A percentile compares a stretch with the other conserved stretches of the same genome.
Conservation (phyloP, 2,888 invertebrate species). For the Frankliniella intonsa region DNA sequence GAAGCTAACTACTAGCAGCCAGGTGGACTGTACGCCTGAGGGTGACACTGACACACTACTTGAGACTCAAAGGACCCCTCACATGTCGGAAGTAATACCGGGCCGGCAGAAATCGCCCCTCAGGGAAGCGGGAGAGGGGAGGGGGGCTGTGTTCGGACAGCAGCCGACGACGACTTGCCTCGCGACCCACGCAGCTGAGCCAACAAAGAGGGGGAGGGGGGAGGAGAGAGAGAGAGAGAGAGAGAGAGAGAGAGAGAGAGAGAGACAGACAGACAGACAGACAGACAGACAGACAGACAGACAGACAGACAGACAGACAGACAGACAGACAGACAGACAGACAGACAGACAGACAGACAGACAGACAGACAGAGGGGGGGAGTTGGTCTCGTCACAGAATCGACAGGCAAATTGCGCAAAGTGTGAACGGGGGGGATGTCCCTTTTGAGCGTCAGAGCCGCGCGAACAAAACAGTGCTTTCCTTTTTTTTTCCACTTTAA, state of each 20-base stretch:
- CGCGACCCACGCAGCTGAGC: background rate
- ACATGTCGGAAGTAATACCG: too few species aligned
- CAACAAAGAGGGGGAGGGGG: background rate
- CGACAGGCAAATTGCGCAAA: constrained; percentile 21
- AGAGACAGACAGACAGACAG: background rate
- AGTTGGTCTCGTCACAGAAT: background rate
- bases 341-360: background rate
- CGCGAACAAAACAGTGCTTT: too few species aligned
- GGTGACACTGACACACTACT: too few species aligned
- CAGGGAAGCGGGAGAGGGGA: background rate
- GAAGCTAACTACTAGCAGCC: too few species aligned
- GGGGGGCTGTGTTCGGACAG: background rate
- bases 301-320: background rate
- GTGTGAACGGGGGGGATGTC: too few species aligned
- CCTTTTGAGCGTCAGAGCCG: too few species aligned
- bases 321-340: constrained; percentile 22
- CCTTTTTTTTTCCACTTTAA: too few species aligned
- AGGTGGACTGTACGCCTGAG: too few species aligned
- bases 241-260: constrained; percentile 8
- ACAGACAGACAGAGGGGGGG: background rate
- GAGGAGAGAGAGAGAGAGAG: constrained; percentile 6
- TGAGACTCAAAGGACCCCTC: too few species aligned
- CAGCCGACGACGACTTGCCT: background rate
- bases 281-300: constrained; percentile 21
- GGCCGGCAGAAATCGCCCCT: background rate